Percentiles rank a stretch among this genome's conserved stretches.
Evolutionary conservation across 1,140 invertebrate genomes (phyloP).

Genomic region (Phthorimaea operculella): DNA sequence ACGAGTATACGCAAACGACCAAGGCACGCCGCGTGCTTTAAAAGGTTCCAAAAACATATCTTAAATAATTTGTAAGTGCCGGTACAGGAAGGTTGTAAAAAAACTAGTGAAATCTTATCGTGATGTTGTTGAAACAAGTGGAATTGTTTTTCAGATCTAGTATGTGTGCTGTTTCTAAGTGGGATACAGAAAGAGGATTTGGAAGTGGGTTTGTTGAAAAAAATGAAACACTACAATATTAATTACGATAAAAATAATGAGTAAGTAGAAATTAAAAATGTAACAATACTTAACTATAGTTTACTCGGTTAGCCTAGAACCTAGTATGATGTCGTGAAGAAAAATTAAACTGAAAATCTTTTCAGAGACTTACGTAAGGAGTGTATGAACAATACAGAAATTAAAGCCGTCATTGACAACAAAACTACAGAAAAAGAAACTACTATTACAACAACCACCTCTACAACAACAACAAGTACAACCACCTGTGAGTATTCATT

Average conservation of each 20-base stretch:
- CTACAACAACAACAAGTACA: no score
- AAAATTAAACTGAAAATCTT: no score
- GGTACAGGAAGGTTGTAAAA: background rate
- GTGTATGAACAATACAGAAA: no score
- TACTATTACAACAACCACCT: no score
- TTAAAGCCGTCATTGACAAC: no score
- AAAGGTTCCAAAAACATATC: constrained; percentile 45
- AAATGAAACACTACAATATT: constrained; percentile 41
- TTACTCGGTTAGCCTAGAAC: no score
- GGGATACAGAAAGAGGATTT: constrained; percentile 54
- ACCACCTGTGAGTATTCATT: no score
- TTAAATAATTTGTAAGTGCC: constrained; percentile 10
- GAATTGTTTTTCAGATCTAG: constrained; percentile 39
- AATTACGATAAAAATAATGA: constrained; percentile 45
- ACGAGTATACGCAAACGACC: constrained; percentile 30
- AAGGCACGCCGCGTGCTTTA: constrained; percentile 32
- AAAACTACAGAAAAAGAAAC: no score
- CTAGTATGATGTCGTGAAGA: no score
- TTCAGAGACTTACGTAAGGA: no score
- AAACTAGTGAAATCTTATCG: background rate
- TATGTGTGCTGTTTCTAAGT: constrained; percentile 50
- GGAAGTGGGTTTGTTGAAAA: constrained; percentile 35
- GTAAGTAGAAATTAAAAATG: constrained; percentile 25
- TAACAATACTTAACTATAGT: no score
- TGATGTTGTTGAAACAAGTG: background rate